A percentile compares a stretch with the other conserved stretches of the same genome.
These are phyloP conservation scores for Caerostris extrusa DNA, from an alignment of 1,140 invertebrate species.

Conservation along the genomic window DNA sequence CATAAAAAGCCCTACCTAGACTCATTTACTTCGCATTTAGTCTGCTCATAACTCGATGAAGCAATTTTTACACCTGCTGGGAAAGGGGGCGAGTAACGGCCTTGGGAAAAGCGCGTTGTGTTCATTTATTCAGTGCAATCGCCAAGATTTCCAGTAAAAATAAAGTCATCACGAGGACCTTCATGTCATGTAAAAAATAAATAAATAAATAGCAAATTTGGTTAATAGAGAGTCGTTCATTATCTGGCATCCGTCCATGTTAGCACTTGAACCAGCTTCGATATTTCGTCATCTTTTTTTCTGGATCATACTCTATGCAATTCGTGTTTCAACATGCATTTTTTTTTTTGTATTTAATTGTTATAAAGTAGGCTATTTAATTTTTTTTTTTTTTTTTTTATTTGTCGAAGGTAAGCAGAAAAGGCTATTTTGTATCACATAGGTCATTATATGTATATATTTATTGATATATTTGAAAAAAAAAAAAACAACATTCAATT, in stretches of 20 bases:
- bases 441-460: too few species aligned
- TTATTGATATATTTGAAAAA: too few species aligned
- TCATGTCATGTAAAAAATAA: neutral
- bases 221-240: neutral
- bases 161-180: neutral
- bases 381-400: too few species aligned
- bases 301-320: too few species aligned
- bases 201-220: conserved; percentile 13
- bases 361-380: too few species aligned
- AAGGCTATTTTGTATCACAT: too few species aligned
- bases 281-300: too few species aligned
- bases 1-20: conserved; percentile 59
- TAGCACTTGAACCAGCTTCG: neutral
- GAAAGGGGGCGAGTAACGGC: neutral
- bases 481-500: too few species aligned
- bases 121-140: conserved; percentile 12
- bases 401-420: too few species aligned
- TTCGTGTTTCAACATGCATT: too few species aligned
- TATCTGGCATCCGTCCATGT: neutral
- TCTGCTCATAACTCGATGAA: conserved; percentile 49
- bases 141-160: neutral
- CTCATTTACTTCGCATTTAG: conserved; percentile 69
- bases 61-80: conserved; percentile 43
- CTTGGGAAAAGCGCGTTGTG: conserved; percentile 2
- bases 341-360: too few species aligned